Base-by-base conservation (phyloP, 2,888 invertebrate species). In the Sclerodermus sp. region DNA sequence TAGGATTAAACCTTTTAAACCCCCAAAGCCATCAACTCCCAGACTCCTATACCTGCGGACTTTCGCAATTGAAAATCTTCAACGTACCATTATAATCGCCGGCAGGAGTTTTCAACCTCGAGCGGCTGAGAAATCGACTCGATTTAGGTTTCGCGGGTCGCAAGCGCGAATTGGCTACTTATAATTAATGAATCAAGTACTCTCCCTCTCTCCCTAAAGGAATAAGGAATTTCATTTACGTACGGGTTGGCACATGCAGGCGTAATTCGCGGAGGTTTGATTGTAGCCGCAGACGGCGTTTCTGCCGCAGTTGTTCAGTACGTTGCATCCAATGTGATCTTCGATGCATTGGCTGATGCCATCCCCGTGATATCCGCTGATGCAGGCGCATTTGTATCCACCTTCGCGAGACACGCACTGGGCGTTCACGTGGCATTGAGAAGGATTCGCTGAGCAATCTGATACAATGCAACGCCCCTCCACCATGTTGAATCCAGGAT, bases 301-400 rank as follows among this genome's bases (percentile, higher is more conserved):
- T 1, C 82, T 79, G 59, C 88, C 89, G 77, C 96, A 96, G 70
- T 89, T 89, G 68, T 89, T 87, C 15, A 85, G 71, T 1, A 87
- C 81, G 62, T 91, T 87, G 69, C 93, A 93, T 8, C 88, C 86
- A 34, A 76, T 71, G 57, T 72, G 68, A 50, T 74, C 73, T 49
- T 71, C 71, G 10, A 71, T 62, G 55, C 78, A 77, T 41, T 74
- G 72, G n/a, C 61, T 67, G 6, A 74, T 58, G 8, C 77, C 77
- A 47, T 78, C 77, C 1, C 76, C 75, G 57, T 67, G 73, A 50
- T 65, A 77, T 1, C 89, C 89, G 36, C 83, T 83, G 49, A 82
- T 82, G 72, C 90, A 90, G 43, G 82, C 74, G 68, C 90, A 90
- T 53, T 84, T 83, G 66, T 85, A 87, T 0, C 81, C 77, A 5